Evolutionary conservation across 2,113 vertebrate genomes (phyloP).

Genomic region (Ciconia stormi): DNA sequence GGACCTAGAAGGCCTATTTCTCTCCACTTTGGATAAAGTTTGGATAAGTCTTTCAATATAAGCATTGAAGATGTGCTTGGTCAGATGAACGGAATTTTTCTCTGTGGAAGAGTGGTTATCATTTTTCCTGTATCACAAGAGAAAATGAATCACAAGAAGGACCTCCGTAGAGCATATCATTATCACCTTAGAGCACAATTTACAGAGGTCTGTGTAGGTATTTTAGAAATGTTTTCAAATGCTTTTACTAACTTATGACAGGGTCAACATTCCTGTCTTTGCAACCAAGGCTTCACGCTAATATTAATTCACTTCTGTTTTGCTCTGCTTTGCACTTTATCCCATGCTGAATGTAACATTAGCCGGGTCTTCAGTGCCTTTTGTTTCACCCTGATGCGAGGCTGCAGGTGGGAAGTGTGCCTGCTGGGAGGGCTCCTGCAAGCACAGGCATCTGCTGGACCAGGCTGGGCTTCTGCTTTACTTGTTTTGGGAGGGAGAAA

Average conservation of each 20-base stretch:
- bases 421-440: not conserved
- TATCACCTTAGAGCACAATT: not conserved
- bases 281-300: not conserved
- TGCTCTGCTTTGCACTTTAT: not conserved
- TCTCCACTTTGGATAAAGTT: not conserved
- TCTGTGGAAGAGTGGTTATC: not conserved
- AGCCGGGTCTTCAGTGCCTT: not conserved
- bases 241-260: not conserved
- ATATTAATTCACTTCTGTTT: not conserved
- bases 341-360: not conserved
- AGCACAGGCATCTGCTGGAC: not conserved
- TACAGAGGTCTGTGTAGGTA: not conserved
- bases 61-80: not conserved
- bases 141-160: not conserved
- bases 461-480: not conserved
- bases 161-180: not conserved
- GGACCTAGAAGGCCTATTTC: not conserved
- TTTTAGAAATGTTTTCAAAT: not conserved
- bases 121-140: not conserved
- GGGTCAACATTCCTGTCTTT: not conserved
- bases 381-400: not conserved
- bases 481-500: not conserved
- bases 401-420: not conserved
- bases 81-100: not conserved
- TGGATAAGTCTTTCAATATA: not conserved